Evolutionary conservation across 2,888 invertebrate species (phyloP), one percentile per base, ranked within the genome.

Genomic region (Plebejus argus): DNA sequence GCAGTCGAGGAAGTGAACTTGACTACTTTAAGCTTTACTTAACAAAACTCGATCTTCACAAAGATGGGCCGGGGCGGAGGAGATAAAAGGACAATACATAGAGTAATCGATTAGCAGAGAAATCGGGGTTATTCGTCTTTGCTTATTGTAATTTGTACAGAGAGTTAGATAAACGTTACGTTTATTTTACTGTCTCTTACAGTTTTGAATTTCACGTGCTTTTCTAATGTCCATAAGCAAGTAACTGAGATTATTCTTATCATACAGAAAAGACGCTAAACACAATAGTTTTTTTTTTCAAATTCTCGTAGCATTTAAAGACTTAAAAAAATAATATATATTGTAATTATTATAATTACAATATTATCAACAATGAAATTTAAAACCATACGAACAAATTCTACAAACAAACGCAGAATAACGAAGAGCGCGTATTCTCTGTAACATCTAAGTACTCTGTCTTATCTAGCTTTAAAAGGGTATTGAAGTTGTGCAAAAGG

Each of bases 1-100:
- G 78, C 81, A 79, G 80, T 79, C 78, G 77, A 79, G 78, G 78
- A 79, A 80, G 79, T 79, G 70, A 80, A 79, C 78, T 80, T 75
- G 58, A 66, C 78, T 78, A 75, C 77, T 77, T 76, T 71, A 61
- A 76, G 72, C 78, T 72, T 77, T 56, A 74, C 77, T 76, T 76
- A 70, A 35, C 76, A 70, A 76, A 76, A 76, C 76, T 76, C 53
- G 70, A 76, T 76, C 53, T 70, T 53, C 70, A 76, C 53, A 76
- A 70, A 76, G 74, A 74, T 74, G 74, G 74, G 74, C 45, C 74
- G 53, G 45, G 70, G 76, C 71, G 53, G 71, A 53, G 53, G 56
- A 72, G 77, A 72, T 74, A 72, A 61, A 74, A 61, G 53, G 61
- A 72, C 45, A 77, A 72, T 77, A 72, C 66, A 39, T 35, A 77